Evolutionary conservation across 92 coral and sea anemone species (phyloP).

Genomic region (Hydrozoanthus gracilis): DNA sequence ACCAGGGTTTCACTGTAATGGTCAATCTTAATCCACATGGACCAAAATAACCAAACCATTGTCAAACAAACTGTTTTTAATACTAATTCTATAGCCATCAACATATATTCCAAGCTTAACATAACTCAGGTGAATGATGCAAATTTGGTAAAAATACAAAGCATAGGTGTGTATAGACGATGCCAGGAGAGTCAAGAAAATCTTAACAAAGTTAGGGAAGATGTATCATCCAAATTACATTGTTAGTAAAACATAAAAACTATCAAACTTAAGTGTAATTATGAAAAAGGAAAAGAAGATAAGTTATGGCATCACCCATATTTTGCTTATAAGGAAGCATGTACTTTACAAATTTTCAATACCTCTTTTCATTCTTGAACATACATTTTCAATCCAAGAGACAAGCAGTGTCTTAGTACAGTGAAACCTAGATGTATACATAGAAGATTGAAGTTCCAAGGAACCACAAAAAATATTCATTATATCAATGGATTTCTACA

Average conservation of each 20-base stretch:
- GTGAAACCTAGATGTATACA: not conserved
- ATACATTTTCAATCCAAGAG: no score
- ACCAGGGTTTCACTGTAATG: no score
- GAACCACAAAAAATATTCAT: no score
- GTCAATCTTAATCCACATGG: no score
- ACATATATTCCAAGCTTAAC: not conserved
- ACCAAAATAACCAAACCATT: not conserved
- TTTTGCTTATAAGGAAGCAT: not conserved
- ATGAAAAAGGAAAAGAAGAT: no score
- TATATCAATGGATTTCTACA: no score
- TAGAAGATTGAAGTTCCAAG: no score
- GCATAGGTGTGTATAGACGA: not conserved
- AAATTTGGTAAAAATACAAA: not conserved
- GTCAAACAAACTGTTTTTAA: conserved; percentile 3
- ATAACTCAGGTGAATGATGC: not conserved
- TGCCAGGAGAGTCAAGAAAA: no score
- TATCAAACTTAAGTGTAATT: no score
- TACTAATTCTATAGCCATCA: not conserved
- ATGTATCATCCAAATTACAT: no score
- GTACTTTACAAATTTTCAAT: not conserved
- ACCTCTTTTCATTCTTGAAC: not conserved
- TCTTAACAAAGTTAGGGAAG: no score
- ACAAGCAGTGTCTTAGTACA: not conserved
- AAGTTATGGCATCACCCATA: conserved; percentile 2
- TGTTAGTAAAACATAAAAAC: no score